phyloP scores from a whole-genome alignment of 2,888 invertebrate species.

The Tortrix viridana region DNA sequence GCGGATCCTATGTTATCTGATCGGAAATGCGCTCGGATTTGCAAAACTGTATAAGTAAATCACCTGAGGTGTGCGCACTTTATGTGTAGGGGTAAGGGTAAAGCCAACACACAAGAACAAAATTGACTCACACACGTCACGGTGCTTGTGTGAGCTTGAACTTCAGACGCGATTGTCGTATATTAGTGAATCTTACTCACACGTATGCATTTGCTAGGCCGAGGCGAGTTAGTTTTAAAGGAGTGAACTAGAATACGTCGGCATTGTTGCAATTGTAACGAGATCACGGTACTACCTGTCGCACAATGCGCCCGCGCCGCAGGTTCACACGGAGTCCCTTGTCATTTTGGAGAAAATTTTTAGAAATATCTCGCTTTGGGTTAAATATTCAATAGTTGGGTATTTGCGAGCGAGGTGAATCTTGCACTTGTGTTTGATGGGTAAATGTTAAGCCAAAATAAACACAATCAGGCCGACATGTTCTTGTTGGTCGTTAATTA shows the following conservation, averaged over 20 bases:
- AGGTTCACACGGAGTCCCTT: constrained; percentile 57
- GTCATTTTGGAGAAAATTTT: constrained; percentile 31
- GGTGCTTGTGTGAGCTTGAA: no score
- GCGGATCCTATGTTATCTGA: constrained; percentile 77
- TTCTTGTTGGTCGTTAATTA: no score
- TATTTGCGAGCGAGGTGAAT: background rate
- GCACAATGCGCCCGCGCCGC: constrained; percentile 56
- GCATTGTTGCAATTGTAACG: constrained; percentile 71
- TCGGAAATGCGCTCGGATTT: constrained; percentile 75
- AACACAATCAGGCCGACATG: no score
- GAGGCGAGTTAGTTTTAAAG: constrained; percentile 49
- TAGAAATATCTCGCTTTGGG: constrained; percentile 9
- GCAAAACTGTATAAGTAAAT: constrained; percentile 7
- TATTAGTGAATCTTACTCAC: no score
- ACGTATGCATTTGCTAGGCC: no score
- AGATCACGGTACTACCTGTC: constrained; percentile 81
- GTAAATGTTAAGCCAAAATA: background rate
- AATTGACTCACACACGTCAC: no score
- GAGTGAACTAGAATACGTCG: constrained; percentile 61
- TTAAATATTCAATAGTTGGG: constrained; percentile 14
- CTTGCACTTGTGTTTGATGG: background rate
- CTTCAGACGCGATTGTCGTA: no score
- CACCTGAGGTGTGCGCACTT: no score
- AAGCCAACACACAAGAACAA: no score
- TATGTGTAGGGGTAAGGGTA: no score